Percentiles rank a stretch among this genome's conserved stretches.
phyloP scores from a whole-genome alignment of 2,797 vertebrate species.

The Hydrocynus forskahlii region DNA sequence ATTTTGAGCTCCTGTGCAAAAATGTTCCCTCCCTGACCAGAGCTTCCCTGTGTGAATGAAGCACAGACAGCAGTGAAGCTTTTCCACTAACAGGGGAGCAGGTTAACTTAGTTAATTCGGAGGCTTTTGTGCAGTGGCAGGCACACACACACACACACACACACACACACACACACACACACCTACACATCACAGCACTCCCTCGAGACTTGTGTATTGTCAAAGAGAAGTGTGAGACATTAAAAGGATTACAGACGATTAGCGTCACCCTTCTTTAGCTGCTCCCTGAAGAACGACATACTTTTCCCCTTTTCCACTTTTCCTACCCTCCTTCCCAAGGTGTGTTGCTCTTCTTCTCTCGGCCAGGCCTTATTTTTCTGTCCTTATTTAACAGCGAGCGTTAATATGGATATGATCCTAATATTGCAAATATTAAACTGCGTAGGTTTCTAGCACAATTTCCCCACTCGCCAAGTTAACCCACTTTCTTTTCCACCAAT shows the following conservation, averaged over 20 bases:
- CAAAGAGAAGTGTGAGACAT: constrained; percentile 78
- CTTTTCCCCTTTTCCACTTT: neutral
- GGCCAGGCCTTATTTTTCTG: no score
- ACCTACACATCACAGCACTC: constrained; percentile 41
- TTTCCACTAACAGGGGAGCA: constrained; percentile 18
- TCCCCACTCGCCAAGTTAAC: no score
- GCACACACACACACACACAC: constrained; percentile 25
- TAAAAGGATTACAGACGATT: constrained; percentile 83
- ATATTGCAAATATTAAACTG: no score
- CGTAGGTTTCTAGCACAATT: no score
- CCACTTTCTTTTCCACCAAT: neutral
- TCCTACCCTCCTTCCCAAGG: no score
- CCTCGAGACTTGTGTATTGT: constrained; percentile 73
- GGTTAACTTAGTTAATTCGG: constrained; percentile 48
- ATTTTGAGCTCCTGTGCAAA: neutral
- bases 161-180: neutral
- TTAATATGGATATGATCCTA: no score
- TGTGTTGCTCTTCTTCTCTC: neutral
- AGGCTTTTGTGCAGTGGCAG: constrained; percentile 48
- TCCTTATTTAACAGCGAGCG: no score
- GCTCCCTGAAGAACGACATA: constrained; percentile 60
- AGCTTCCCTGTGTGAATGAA: no score
- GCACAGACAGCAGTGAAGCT: neutral
- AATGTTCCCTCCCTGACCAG: no score
- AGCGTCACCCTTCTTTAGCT: constrained; percentile 59